phyloP scores from a whole-genome alignment of 2,888 invertebrate genomes.

The Eupithecia tripunctaria region DNA sequence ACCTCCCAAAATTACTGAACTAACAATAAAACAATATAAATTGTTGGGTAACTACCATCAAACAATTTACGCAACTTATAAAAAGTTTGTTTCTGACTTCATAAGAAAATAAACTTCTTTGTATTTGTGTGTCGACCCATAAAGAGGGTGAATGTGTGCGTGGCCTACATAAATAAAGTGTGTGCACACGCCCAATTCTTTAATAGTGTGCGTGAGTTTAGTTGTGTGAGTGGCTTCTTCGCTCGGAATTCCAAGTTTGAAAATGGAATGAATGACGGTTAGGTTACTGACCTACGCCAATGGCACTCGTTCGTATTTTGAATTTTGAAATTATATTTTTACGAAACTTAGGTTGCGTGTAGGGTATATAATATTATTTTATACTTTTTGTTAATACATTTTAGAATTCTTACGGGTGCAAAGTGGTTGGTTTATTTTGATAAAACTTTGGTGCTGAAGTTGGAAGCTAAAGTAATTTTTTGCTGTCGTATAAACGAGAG shows the following conservation, averaged over 20 bases:
- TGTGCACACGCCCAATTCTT: slow-evolving; percentile 59
- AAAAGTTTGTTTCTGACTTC: slow-evolving; percentile 46
- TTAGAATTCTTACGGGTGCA: not conserved
- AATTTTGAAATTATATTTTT: slow-evolving; percentile 39
- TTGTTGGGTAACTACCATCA: not conserved
- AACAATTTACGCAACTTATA: slow-evolving; percentile 14
- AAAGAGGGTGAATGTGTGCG: slow-evolving; percentile 65
- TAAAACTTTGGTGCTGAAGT: not conserved
- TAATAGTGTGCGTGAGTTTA: slow-evolving; percentile 62
- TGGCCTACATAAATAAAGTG: slow-evolving; percentile 73
- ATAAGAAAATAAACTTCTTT: slow-evolving; percentile 53
- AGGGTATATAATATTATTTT: slow-evolving; percentile 8
- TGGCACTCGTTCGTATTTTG: slow-evolving; percentile 42
- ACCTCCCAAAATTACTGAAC: not conserved
- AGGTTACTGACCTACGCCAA: slow-evolving; percentile 80
- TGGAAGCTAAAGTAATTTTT: not conserved
- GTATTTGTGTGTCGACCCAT: slow-evolving; percentile 72
- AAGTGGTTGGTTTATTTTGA: not conserved
- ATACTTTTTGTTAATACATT: not conserved
- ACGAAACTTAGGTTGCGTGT: slow-evolving; percentile 18
- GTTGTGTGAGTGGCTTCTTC: slow-evolving; percentile 76
- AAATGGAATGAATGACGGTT: slow-evolving; percentile 82
- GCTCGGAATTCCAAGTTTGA: slow-evolving; percentile 81
- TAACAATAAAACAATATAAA: not conserved
- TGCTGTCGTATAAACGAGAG: too few species aligned